Percentiles rank a stretch among this genome's conserved stretches.
Conservation (phyloP, 1,140 invertebrate species). For the Drosophila tropicalis region DNA sequence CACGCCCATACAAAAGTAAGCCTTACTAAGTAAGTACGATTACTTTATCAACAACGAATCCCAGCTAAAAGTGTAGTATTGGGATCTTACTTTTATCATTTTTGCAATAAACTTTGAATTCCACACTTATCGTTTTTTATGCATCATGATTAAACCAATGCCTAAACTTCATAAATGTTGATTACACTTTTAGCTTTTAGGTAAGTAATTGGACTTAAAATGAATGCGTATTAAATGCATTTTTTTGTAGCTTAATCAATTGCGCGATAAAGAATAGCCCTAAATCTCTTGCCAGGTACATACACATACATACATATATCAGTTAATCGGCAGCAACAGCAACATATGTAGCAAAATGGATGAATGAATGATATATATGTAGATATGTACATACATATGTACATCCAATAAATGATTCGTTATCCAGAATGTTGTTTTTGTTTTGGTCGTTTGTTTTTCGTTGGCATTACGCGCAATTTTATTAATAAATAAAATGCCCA, state of each 20-base stretch:
- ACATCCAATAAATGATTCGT: constrained; percentile 25
- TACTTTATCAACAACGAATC: too few relatives aligned
- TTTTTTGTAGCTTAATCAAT: constrained; percentile 7
- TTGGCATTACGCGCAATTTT: constrained; percentile 25
- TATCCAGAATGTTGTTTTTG: constrained; percentile 8
- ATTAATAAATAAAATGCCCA: constrained; percentile 54
- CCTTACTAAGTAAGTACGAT: too few relatives aligned
- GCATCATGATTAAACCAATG: too few relatives aligned
- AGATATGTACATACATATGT: constrained; percentile 27
- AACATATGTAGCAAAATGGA: constrained; percentile 15
- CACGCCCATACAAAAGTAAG: too few relatives aligned
- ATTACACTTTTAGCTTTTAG: too few relatives aligned
- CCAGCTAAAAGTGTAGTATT: too few relatives aligned
- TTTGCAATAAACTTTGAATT: too few relatives aligned
- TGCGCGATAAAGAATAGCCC: neutral
- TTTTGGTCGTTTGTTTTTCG: neutral
- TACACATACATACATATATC: neutral
- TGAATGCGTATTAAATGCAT: too few relatives aligned
- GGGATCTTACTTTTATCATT: too few relatives aligned
- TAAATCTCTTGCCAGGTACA: neutral
- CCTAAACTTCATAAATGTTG: too few relatives aligned
- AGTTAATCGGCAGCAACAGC: constrained; percentile 13
- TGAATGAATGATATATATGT: constrained; percentile 41
- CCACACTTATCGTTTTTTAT: too few relatives aligned
- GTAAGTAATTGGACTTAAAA: too few relatives aligned